These are phyloP conservation scores for Tychaedon coryphoeus DNA, from an alignment of 2,113 vertebrate genomes.

Conservation along the genomic window DNA sequence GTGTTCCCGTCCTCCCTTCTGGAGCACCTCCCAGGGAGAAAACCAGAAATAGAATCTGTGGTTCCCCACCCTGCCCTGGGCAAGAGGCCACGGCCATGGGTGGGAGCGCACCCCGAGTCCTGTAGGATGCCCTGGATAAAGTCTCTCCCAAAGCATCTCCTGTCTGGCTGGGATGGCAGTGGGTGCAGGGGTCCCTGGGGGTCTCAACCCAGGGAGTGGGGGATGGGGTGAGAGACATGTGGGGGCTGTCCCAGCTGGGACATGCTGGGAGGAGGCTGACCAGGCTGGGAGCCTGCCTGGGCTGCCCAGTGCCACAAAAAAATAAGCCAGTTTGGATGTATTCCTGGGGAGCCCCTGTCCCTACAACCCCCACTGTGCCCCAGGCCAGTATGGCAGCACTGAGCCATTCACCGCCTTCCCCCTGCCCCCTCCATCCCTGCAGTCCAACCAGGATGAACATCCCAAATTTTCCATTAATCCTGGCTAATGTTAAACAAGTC, in stretches of 20 bases:
- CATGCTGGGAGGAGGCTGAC: background rate
- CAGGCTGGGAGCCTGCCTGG: background rate
- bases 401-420: background rate
- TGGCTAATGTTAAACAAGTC: background rate
- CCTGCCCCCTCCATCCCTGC: background rate
- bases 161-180: accelerated
- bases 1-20: constrained; percentile 31
- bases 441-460: background rate
- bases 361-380: accelerated
- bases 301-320: background rate
- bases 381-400: accelerated
- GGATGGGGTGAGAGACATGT: accelerated
- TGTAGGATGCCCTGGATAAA: background rate
- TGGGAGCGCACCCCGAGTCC: background rate
- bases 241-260: background rate
- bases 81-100: background rate
- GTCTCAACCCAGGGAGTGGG: background rate
- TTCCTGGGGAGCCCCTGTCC: background rate
- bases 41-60: constrained; percentile 33
- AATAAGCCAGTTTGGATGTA: background rate
- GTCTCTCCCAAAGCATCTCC: background rate
- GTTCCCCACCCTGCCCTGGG: constrained; percentile 26
- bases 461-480: background rate
- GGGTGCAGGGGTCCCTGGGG: background rate
- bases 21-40: constrained; percentile 21